Evolutionary conservation across 1,140 invertebrate species (phyloP).

Genomic region (Brachionus sp.): DNA sequence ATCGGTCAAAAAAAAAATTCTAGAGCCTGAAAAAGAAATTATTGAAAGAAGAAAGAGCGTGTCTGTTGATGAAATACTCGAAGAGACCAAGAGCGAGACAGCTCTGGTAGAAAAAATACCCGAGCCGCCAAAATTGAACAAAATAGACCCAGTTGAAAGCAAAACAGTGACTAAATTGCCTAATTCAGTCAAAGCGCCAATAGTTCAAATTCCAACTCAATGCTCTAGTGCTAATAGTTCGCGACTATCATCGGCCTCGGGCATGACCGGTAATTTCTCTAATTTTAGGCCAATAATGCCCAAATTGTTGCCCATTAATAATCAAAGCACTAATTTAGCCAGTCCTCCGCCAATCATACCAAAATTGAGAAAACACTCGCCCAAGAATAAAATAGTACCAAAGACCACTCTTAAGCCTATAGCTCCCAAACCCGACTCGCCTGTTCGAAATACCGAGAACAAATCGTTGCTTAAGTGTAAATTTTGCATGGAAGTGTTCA

Average conservation of each 20-base stretch:
- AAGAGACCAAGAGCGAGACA: neutral
- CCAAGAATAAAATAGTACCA: neutral
- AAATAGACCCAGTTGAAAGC: neutral
- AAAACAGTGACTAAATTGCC: neutral
- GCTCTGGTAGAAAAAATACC: neutral
- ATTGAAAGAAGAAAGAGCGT: neutral
- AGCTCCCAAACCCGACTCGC: neutral
- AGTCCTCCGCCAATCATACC: neutral
- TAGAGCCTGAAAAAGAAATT: neutral
- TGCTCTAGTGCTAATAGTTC: slow-evolving; percentile 14
- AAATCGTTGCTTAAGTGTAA: slow-evolving; percentile 15
- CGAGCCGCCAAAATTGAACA: neutral
- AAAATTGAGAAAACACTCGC: neutral
- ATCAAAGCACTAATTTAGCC: neutral
- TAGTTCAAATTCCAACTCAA: slow-evolving; percentile 22
- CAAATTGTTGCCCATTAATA: slow-evolving; percentile 14
- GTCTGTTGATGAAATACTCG: neutral
- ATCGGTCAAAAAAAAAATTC: neutral
- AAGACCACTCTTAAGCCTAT: neutral
- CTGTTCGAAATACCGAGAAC: neutral
- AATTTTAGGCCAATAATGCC: slow-evolving; percentile 22
- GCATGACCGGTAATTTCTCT: slow-evolving; percentile 2
- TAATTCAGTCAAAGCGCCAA: neutral
- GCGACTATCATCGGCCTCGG: neutral
- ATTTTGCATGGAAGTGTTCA: slow-evolving; percentile 42